Base-by-base conservation (phyloP, 2,797 vertebrate genomes). In the Coluber constrictor region DNA sequence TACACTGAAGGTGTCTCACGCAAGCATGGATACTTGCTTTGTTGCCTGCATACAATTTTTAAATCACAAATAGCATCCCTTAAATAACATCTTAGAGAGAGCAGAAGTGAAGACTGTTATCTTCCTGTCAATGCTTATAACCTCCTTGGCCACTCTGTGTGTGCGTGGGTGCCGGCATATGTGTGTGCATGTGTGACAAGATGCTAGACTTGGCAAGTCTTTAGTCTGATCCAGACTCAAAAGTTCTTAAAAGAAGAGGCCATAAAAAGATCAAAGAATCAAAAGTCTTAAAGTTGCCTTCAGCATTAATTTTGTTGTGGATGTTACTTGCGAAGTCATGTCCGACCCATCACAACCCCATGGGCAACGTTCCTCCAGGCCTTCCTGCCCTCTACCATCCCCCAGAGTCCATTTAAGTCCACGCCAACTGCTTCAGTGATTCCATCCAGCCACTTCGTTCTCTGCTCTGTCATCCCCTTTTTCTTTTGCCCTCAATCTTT, bases 381-480 rank as follows among this genome's bases (percentile, higher is more conserved):
- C 51, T 54, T 54, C 51, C 51, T 54, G 9, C 10, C 51, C 51
- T 54, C 51, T 54, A 54, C 51, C 51, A 54, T 54, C 51, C 51
- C 1, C 51, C 9, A 2, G 51, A 54, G 9, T 54, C 9, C 51
- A 54, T 54, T 54, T 54, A 54, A 54, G 9, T 1, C 10, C 51
- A 54, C 9, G 0, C 51, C 8, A 1, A 54, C 51, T 54, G 51
- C 51, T 54, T 54, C 51, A 10, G 9, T 10, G 51, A 54, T 9
- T 54, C 51, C 51, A 54, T 54, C 51, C 51, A 54, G 51, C 51
- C 51, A 54, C 51, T 9, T 54, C 1, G 1, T 54, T 54, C 51
- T 54, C 51, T 54, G 51, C 0, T 54, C 51, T 54, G 51, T 0
- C 9, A 0, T 0, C 51, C 51, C 51, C 9, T 54, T 54, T 9